Evolutionary conservation across 2,113 vertebrate species (phyloP).

Genomic region (Carlito syrichta): DNA sequence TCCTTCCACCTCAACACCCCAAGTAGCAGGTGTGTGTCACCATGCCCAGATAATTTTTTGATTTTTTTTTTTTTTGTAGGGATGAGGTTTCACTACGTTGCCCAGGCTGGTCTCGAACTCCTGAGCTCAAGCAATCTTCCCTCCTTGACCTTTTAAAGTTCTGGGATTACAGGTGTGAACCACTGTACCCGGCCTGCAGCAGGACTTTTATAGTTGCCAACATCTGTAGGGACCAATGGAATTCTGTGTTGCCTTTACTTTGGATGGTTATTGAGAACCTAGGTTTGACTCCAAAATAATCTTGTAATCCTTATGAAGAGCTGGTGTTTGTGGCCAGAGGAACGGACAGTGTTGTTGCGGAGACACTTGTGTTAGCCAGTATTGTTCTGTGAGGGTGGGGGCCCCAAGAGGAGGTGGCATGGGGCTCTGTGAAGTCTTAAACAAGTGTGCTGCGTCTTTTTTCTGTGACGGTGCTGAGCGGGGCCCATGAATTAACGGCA

Average conservation of each 20-base stretch:
- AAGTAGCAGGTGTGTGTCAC: too few relatives aligned
- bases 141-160: too few relatives aligned
- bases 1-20: too few relatives aligned
- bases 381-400: accelerated
- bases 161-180: too few relatives aligned
- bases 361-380: background rate
- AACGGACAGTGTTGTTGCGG: too few relatives aligned
- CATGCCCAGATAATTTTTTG: too few relatives aligned
- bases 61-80: too few relatives aligned
- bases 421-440: background rate
- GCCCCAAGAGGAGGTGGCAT: background rate
- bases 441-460: background rate
- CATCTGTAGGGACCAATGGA: background rate
- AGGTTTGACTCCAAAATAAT: background rate
- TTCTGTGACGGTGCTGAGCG: too few relatives aligned
- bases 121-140: too few relatives aligned
- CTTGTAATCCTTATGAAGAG: background rate
- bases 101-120: too few relatives aligned
- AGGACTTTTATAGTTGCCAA: background rate
- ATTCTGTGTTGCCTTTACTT: background rate
- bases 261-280: background rate
- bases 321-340: background rate
- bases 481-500: background rate
- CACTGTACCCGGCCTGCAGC: too few relatives aligned
- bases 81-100: too few relatives aligned